Evolutionary conservation across 2,113 vertebrate genomes (phyloP).

Genomic region (Eretmochelys imbricata): DNA sequence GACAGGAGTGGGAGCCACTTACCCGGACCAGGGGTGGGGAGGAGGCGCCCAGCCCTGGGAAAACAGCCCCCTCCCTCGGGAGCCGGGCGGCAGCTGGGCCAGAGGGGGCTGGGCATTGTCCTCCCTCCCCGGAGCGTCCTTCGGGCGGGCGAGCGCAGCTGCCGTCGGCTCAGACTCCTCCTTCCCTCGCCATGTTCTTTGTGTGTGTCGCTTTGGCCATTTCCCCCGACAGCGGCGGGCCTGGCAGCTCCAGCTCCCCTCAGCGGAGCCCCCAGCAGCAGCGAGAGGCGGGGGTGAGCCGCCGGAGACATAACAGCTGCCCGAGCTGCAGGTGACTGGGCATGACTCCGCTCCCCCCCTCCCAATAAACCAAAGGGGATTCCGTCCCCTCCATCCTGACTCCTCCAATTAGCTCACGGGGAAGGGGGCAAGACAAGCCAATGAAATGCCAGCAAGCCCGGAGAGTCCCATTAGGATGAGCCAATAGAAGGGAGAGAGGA

Average conservation of each 20-base stretch:
- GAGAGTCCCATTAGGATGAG: not conserved
- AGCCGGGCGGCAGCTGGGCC: not conserved
- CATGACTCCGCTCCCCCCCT: not conserved
- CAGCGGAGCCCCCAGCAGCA: no score
- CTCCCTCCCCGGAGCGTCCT: not conserved
- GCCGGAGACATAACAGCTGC: no score
- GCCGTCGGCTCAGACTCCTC: conserved; percentile 30
- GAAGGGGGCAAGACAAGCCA: conserved; percentile 28
- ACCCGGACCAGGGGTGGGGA: not conserved
- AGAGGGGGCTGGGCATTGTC: conserved; percentile 5
- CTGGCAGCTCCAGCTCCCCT: not conserved
- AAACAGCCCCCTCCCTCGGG: conserved; percentile 4
- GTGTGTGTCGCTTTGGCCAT: conserved; percentile 31
- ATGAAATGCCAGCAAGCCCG: conserved; percentile 28
- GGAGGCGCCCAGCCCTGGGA: not conserved
- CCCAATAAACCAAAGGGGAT: conserved; percentile 27
- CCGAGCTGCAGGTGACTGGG: not conserved
- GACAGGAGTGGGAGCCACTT: not conserved
- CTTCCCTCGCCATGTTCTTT: conserved; percentile 73
- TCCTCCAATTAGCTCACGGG: conserved; percentile 67
- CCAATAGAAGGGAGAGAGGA: conserved; percentile 62
- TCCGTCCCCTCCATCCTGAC: not conserved
- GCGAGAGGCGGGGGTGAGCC: not conserved
- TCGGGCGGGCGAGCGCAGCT: not conserved
- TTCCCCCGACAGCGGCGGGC: not conserved